Evolutionary conservation across 23 tunicate genomes (phyloP), one percentile per base, ranked within the genome.

Genomic region (Styela clava): DNA sequence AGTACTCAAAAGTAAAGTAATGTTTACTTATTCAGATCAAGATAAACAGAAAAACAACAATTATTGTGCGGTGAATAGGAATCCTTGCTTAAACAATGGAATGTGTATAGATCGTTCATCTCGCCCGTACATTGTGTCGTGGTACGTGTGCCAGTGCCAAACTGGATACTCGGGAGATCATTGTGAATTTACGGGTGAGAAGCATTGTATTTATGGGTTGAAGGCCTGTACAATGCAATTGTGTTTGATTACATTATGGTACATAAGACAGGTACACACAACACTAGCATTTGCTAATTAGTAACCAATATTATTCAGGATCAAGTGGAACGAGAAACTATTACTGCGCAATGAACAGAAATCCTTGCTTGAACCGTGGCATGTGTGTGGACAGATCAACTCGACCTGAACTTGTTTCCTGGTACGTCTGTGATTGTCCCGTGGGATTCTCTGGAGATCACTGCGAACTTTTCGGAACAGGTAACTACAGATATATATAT

Each of bases 311-410:
- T 5, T 44, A 44, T 44, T 5, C 56, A 44, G 56, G 56, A 44
- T 44, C 56, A 12, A 44, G 56, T 5, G 56, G 56, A 44, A 44
- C 56, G 12, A 44, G 56, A 44, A 44, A 44, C 56, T 44, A 29
- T 67, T 67, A 67, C 24, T 67, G 71, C 22, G 71, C 31, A 22
- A 27, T 27, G 30, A 67, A 25, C 16, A 0, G 16, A 27, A 67
- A 67, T 67, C 71, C 71, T 25, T 67, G 71, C 71, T 16, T 27
- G 22, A 67, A 67, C 22, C 23, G 71, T 22, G 71, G 71, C 16
- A 12, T 29, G 0, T 67, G 71, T 1, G 2, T 29, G 16, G 71
- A 67, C 2, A 27, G 2, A 25, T 1, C 71, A 25, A 67, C 24
- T 24, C 19, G 31, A 25, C 71, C 71, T 0, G 16, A 22, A 16